Evolutionary conservation across 2,888 invertebrate species (phyloP), one percentile per base, ranked within the genome.

Genomic region (Yponomeuta sedellus): DNA sequence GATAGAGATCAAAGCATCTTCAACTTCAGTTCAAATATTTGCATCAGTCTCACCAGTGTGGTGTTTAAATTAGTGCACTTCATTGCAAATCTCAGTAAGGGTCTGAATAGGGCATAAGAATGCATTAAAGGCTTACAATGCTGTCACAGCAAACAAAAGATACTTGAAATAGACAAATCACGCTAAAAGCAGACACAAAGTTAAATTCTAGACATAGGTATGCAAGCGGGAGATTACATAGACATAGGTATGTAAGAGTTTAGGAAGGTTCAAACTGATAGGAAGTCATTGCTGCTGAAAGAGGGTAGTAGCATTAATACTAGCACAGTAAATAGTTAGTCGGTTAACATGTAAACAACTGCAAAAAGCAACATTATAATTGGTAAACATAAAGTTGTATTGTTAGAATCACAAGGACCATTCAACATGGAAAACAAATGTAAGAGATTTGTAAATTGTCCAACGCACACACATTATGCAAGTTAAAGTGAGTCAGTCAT

Each of bases 321-420:
- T 52, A 16, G 44, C 3, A 44, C 61, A 61, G 25, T 20, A n/a
- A n/a, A n/a, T 20, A 10, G 70, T 74, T 74, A 74, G 73, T 74
- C 67, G 71, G 72, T 74, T 73, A 74, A 69, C 44, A 52, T 68
- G 59, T 66, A 70, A 70, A 72, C 66, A 70, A 70, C 67, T 66
- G 4, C 63, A 63, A 20, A 25, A 10, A 22, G 16, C 20, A 63
- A 44, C 63, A 40, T 44, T 62, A 63, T 19, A 44, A 63, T 44
- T 44, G 40, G 20, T 40, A 40, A 40, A 40, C 63, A 63, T 63
- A 39, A 63, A 63, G 12, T 59, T 6, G 44, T 44, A 63, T 20
- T 84, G 91, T 91, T 91, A 91, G 89, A 91, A 90, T 85, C 82
- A 91, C 91, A 89, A 91, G 91, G 91, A 91, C 91, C 90, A 91